phyloP scores from a whole-genome alignment of 2,113 vertebrate genomes.

The Pseudonaja textilis region DNA sequence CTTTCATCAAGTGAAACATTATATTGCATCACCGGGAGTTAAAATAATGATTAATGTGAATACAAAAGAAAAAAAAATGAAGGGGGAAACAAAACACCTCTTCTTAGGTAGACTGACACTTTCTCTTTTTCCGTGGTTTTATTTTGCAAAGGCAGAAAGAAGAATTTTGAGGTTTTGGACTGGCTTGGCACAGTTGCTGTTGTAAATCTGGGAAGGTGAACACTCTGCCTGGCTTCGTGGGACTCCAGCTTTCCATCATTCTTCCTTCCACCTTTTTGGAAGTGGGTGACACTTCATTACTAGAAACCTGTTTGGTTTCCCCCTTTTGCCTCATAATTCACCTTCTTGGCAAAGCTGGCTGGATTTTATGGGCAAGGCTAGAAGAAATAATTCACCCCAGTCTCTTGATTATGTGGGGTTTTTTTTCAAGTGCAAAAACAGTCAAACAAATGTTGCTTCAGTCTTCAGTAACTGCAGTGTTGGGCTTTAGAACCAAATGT shows the following conservation, averaged over 20 bases:
- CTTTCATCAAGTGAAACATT: neutral
- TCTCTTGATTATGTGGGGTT: constrained; percentile 42
- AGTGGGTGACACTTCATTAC: constrained; percentile 66
- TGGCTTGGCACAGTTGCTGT: constrained; percentile 36
- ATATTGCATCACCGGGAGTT: constrained; percentile 10
- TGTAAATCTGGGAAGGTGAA: constrained; percentile 28
- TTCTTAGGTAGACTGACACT: neutral
- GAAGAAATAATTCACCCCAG: constrained; percentile 61
- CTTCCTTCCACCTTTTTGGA: constrained; percentile 39
- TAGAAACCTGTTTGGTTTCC: constrained; percentile 46
- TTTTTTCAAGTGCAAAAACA: constrained; percentile 14
- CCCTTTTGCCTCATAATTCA: constrained; percentile 62
- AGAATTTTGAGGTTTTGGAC: constrained; percentile 32
- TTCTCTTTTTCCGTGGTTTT: constrained; percentile 32
- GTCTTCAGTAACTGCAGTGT: constrained; percentile 28
- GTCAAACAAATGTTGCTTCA: constrained; percentile 29
- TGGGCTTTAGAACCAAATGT: constrained; percentile 49
- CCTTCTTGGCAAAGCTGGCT: constrained; percentile 52
- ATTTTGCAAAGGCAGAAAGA: constrained; percentile 27
- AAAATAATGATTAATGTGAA: constrained; percentile 15
- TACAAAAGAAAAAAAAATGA: neutral
- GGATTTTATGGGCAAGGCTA: constrained; percentile 59
- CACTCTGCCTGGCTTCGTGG: constrained; percentile 41
- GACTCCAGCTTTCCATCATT: constrained; percentile 40
- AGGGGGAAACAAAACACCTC: neutral